Base-by-base conservation (phyloP, 2,888 invertebrate species). In the Papilio gigon region DNA sequence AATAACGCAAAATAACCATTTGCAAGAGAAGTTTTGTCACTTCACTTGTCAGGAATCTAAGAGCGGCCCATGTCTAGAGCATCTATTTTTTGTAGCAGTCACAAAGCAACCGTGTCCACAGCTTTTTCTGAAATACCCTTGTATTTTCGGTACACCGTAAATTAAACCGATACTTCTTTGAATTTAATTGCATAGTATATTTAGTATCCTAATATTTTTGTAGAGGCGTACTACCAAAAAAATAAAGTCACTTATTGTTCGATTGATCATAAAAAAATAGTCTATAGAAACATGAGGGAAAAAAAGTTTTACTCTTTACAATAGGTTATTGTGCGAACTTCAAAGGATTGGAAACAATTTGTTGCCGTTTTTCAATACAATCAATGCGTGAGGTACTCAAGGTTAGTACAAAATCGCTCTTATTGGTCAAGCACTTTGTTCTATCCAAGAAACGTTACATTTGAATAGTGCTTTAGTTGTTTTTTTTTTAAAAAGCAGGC, bases 331-430 rank as follows among this genome's bases (percentile, higher is more conserved):
- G 47, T 47, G 47, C 22, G 47, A 47, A 47, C 47, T 47, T 20
- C 47, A 47, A 47, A 47, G 22, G 47, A 47, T 47, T 47, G 47
- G 47, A 47, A n/a, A 47, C 47, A 47, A 47, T 22, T 47, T 47
- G 47, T 47, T 47, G 22, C 47, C 12, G 47, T 47, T 47, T 47
- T 47, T 47, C 22, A 9, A 47, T 22, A 22, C 47, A 22, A 47
- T 47, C 2, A 47, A 12, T 47, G 47, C 47, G 47, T 47, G 47
- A 11, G 0, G 47, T 47, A 44, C 8, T 22, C 47, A 47, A 47
- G 47, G 47, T 4, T 47, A 47, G 20, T 3, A 44, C 17, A 44
- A 44, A 47, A 47, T 11, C 47, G 47, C 5, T 22, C 12, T 22
- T 47, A 12, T 47, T 47, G 22, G 47, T 47, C 47, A 22, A 47